Evolutionary conservation across 2,113 vertebrate genomes (phyloP).

Genomic region (Poicephalus meyeri): DNA sequence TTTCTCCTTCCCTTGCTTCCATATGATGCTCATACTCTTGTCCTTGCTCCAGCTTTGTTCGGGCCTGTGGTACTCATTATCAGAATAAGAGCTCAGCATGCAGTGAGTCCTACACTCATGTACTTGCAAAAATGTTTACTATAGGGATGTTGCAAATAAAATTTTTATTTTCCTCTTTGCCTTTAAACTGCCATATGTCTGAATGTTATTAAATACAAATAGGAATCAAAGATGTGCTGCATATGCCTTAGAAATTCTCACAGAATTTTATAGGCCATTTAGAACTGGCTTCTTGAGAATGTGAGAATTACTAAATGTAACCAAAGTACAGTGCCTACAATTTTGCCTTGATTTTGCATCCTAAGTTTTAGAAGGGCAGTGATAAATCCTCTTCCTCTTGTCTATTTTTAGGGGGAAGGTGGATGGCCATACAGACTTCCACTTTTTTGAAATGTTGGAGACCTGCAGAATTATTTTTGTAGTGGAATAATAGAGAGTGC

Average conservation of each 20-base stretch:
- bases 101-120: background rate
- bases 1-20: background rate
- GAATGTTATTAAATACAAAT: background rate
- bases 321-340: background rate
- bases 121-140: background rate
- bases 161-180: background rate
- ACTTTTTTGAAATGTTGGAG: background rate
- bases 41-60: background rate
- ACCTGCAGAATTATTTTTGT: background rate
- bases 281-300: background rate
- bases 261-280: background rate
- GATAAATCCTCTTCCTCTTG: background rate
- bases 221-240: background rate
- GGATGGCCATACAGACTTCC: background rate
- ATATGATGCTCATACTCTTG: background rate
- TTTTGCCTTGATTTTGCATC: background rate
- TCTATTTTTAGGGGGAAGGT: background rate
- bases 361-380: background rate
- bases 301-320: background rate
- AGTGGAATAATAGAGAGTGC: background rate
- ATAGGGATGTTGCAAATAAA: background rate
- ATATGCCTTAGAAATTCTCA: background rate
- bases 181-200: background rate
- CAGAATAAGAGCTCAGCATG: background rate
- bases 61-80: background rate